Conservation (phyloP, 2,797 vertebrate genomes). For the Loriculus beryllinus region DNA sequence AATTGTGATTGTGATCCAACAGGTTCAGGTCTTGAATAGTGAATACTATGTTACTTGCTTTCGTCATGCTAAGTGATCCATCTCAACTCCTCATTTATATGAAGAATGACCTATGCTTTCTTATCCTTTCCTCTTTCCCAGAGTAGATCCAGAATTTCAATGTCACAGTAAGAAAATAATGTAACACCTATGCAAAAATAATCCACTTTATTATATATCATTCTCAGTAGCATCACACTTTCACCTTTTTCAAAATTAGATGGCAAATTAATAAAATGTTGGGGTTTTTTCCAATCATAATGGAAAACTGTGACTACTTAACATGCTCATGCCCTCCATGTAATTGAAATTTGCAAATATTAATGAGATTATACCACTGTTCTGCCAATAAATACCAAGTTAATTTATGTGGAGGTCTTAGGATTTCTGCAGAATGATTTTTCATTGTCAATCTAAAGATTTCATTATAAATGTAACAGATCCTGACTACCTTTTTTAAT, state of each 20-base stretch:
- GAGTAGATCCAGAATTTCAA: neutral
- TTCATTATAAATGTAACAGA: constrained; percentile 1
- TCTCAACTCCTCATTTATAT: neutral
- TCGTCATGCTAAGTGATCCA: neutral
- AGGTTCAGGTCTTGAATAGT: neutral
- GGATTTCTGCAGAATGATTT: constrained; percentile 33
- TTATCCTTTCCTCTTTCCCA: neutral
- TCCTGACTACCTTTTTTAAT: constrained; percentile 1
- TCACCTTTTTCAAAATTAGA: constrained; percentile 19
- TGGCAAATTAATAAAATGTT: neutral
- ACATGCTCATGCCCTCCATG: constrained; percentile 9
- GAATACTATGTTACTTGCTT: neutral
- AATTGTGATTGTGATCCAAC: neutral
- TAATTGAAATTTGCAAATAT: constrained; percentile 57
- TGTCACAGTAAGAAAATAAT: neutral
- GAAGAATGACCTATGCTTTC: neutral
- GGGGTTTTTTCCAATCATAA: constrained; percentile 23
- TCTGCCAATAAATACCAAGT: constrained; percentile 53
- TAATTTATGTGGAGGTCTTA: constrained; percentile 41
- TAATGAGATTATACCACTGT: constrained; percentile 43
- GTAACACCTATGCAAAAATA: neutral
- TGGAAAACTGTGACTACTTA: constrained; percentile 11
- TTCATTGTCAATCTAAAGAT: constrained; percentile 14
- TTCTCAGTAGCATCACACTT: neutral
- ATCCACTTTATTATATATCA: neutral